Evolutionary conservation across 2,888 invertebrate genomes (phyloP), one percentile per base, ranked within the genome.

Genomic region (Geophilus truncorum): DNA sequence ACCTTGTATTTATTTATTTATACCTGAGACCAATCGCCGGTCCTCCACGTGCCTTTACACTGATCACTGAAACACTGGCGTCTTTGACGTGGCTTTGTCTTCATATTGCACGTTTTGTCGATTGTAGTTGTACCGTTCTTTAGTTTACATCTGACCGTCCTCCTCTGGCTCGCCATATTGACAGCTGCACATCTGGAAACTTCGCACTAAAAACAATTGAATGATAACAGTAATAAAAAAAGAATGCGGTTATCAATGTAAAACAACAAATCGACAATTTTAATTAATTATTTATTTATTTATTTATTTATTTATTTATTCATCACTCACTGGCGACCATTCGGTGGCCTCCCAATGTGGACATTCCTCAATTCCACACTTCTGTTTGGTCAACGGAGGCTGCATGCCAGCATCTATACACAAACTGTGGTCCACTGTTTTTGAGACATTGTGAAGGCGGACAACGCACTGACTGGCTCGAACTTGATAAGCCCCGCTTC

Each of bases 11-110:
- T 1, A n/a, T 30, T 32, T n/a, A 1, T 18, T 1, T 77, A 87
- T 88, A 97, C 97, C 91, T 94, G 93, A 57, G 95, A 95, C 98
- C 98, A 98, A 81, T 94, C 91, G 9, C 95, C 95, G 4, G 94
- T 92, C 82, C 92, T 91, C 98, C 98, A 98, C 79, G 93, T 92
- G 0, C 96, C 94, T 85, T 91, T 92, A 88, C 97, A 97, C n/a
- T 92, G 91, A 83, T 92, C 90, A 85, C 92, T 93, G 85, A 91
- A 91, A 85, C 97, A 97, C 85, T 95, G 93, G 85, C 92, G 92
- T 34, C 91, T 91, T 84, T 92, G 92, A 79, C 92, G 90, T 0
- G 97, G 98, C 84, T 91, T 91, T 36, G 90, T 90, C 82, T 90
- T 89, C 83, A 91, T 90, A 84, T 93, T 92, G 86, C 97, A 98